Percentiles rank a stretch among this genome's conserved stretches.
phyloP scores from a whole-genome alignment of 2,113 vertebrate species.

The Sorex fumeus region DNA sequence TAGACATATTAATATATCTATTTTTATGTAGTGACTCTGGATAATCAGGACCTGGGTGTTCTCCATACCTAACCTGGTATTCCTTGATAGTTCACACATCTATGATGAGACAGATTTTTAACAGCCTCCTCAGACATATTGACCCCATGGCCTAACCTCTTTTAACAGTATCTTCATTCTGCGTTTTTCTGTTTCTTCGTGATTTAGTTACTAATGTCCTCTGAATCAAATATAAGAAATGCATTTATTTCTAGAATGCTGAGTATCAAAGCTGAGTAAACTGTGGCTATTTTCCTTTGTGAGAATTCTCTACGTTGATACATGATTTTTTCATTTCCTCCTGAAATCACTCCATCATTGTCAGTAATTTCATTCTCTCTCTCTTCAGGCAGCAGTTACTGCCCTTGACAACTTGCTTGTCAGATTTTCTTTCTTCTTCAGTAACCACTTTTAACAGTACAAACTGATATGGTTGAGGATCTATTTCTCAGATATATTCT shows the following conservation, averaged over 20 bases:
- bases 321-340: slow-evolving; percentile 78
- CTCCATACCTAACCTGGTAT: not conserved
- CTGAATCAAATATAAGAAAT: slow-evolving; percentile 68
- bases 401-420: slow-evolving; percentile 72
- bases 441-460: slow-evolving; percentile 61
- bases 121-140: slow-evolving; percentile 36
- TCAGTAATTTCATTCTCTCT: slow-evolving; percentile 75
- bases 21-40: slow-evolving; percentile 29
- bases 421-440: slow-evolving; percentile 67
- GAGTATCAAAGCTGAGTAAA: slow-evolving; percentile 65
- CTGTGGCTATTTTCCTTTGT: slow-evolving; percentile 74
- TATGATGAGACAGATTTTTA: slow-evolving; percentile 65
- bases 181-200: slow-evolving; percentile 71
- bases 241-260: slow-evolving; percentile 72
- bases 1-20: not conserved
- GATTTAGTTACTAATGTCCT: slow-evolving; percentile 77
- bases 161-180: slow-evolving; percentile 5
- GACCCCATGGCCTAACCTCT: not conserved
- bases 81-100: not conserved
- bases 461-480: slow-evolving; percentile 44
- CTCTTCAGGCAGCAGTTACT: slow-evolving; percentile 72
- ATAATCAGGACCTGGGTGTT: not conserved
- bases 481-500: slow-evolving; percentile 51
- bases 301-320: slow-evolving; percentile 75
- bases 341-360: slow-evolving; percentile 77